Base-by-base conservation (phyloP, 2,797 vertebrate genomes). In the Peromyscus aztecus region DNA sequence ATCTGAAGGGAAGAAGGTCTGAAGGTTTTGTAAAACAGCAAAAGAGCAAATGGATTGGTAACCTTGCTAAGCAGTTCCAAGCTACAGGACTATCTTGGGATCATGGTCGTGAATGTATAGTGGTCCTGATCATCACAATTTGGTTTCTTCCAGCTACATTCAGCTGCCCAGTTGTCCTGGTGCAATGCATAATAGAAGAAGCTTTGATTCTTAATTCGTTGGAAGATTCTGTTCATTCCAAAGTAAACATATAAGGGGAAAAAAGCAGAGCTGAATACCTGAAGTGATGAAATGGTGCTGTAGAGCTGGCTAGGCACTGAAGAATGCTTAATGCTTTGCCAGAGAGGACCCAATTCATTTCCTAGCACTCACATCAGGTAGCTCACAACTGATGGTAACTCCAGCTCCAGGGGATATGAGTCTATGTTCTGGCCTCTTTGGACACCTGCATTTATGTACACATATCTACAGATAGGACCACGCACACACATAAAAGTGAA, bases 121-220 rank as follows among this genome's bases (percentile, higher is more conserved):
- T 6, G 2, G 87, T 82, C 43, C 67, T 31, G 77, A 69, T 75
- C 14, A 76, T 24, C 24, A 27, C 17, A 73, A 61, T 86, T 85
- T 85, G 23, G 46, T 90, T 94, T 90, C 7, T 71, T 75, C 40
- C 80, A 94, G 86, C 13, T 57, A 23, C 13, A 61, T n/a, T 61
- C 17, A 78, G 40, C 31, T 88, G 67, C 23, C 81, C 23, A 65
- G 86, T 80, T 92, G 75, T 76, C 52, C 13, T 14, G 67, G 67
- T 29, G 3, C 52, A 93, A 34, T 86, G n/a, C 81, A 29, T 46
- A 77, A 91, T 2, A 63, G 46, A n/a, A 6, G 67, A 37, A 95
- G 73, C 3, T 49, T 88, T 88, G 71, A 65, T 77, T 91, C 67
- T 95, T 83, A 75, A 95, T 14, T 92, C 40, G 49, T 24, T 88